phyloP scores from a whole-genome alignment of 2,888 invertebrate species.

The Thecocarcelia acutangulata region DNA sequence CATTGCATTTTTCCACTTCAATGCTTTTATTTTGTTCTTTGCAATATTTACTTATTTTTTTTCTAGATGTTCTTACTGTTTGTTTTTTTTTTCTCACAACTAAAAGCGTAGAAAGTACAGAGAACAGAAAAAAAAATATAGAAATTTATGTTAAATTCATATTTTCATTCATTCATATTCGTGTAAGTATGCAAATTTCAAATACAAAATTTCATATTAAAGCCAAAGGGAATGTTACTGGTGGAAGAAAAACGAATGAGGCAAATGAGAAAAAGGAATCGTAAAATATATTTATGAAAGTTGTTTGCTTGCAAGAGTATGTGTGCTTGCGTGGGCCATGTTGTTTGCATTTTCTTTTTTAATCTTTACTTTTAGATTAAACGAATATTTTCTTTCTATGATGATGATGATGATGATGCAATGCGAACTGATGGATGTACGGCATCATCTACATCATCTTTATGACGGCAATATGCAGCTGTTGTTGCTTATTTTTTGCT shows the following conservation, averaged over 20 bases:
- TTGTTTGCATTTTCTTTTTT: constrained; percentile 31
- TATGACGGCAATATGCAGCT: constrained; percentile 32
- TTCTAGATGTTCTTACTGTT: not conserved
- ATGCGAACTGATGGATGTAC: constrained; percentile 46
- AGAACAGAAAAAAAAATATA: not conserved
- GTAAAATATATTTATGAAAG: constrained; percentile 2
- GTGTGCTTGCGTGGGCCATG: not conserved
- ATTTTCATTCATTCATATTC: constrained; percentile 51
- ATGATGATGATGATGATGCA: constrained; percentile 42
- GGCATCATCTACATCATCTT: constrained; percentile 36
- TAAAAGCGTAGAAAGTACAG: not conserved
- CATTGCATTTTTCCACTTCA: constrained; percentile 59
- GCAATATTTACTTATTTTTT: constrained; percentile 40
- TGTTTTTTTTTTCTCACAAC: constrained; percentile 20
- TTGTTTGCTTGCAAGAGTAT: not conserved
- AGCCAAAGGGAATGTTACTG: constrained; percentile 53
- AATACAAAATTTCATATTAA: constrained; percentile 48
- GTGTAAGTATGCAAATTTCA: constrained; percentile 53
- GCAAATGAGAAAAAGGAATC: constrained; percentile 13
- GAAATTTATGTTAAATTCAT: constrained; percentile 56
- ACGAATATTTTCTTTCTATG: constrained; percentile 37
- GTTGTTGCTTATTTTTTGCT: constrained; percentile 3
- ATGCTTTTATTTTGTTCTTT: constrained; percentile 50
- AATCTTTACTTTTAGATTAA: constrained; percentile 31
- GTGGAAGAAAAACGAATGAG: constrained; percentile 7